These are phyloP conservation scores for Sinocyclocheilus anophthalmus DNA, from an alignment of 2,113 vertebrate species.

Conservation along the genomic window DNA sequence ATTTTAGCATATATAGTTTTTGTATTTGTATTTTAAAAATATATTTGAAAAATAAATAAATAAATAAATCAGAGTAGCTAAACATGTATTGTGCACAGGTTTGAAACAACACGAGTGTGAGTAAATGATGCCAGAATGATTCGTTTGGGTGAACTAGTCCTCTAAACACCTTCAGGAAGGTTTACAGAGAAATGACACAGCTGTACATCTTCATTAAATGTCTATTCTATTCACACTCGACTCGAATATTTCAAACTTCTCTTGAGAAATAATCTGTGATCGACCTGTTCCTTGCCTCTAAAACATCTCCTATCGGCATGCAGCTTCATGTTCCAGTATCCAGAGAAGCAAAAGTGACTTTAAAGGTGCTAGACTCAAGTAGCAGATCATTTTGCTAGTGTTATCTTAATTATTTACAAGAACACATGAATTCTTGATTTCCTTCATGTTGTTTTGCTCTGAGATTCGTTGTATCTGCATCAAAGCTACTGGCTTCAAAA, in stretches of 20 bases:
- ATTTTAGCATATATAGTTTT: neutral
- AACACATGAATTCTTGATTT: neutral
- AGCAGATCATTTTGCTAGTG: neutral
- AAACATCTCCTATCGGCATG: slow-evolving; percentile 64
- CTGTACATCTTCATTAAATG: slow-evolving; percentile 34
- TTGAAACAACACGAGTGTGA: neutral
- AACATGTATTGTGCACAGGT: neutral
- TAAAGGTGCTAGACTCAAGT: neutral
- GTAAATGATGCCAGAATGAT: neutral
- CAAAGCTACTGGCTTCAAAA: slow-evolving; percentile 40
- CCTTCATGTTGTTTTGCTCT: neutral
- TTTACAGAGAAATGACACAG: slow-evolving; percentile 33
- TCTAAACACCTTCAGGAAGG: slow-evolving; percentile 4
- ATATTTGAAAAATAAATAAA: neutral
- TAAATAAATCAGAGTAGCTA: too few species aligned
- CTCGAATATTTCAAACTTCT: slow-evolving; percentile 50
- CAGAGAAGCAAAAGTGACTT: neutral
- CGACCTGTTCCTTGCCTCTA: neutral
- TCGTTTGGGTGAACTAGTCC: neutral
- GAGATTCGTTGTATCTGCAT: slow-evolving; percentile 11
- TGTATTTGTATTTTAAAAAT: neutral
- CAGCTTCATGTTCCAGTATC: slow-evolving; percentile 49
- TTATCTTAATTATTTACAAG: slow-evolving; percentile 10
- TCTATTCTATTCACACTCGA: slow-evolving; percentile 51
- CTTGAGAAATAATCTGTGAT: slow-evolving; percentile 47